phyloP scores from a whole-genome alignment of 2,888 invertebrate species.

The Linyphia triangularis region DNA sequence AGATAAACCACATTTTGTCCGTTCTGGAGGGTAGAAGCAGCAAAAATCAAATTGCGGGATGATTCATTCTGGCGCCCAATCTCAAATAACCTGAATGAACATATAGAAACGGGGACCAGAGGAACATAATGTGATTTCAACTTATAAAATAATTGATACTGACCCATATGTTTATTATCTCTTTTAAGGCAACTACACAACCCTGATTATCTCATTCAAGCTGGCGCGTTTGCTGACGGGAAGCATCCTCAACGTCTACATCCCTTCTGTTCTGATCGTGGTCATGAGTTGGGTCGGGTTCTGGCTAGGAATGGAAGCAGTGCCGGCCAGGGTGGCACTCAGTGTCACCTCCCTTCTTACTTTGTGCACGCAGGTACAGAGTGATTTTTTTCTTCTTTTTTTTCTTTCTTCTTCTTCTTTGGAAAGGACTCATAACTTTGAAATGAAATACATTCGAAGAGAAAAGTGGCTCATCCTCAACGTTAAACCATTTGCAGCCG shows the following conservation, averaged over 20 bases:
- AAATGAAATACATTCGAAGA: too few species aligned
- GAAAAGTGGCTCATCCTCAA: too few species aligned
- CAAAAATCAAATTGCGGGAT: too few species aligned
- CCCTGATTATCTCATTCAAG: conserved; percentile 40
- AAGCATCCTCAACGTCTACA: conserved; percentile 65
- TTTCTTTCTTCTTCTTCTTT: too few species aligned
- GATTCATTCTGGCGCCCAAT: neutral
- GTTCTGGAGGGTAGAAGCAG: neutral
- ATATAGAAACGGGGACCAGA: neutral
- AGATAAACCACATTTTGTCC: too few species aligned
- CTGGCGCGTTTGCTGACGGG: conserved; percentile 64
- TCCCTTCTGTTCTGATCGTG: conserved; percentile 67
- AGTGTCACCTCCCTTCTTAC: conserved; percentile 62
- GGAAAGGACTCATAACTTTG: too few species aligned
- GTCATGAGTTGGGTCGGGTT: conserved; percentile 68
- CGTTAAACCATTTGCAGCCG: too few species aligned
- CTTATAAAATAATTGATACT: neutral
- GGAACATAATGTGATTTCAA: neutral
- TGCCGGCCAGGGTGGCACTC: conserved; percentile 72
- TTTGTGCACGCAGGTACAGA: conserved; percentile 57
- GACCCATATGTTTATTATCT: neutral
- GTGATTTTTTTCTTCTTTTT: too few species aligned
- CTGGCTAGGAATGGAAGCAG: conserved; percentile 73
- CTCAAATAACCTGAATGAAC: neutral
- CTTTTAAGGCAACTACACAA: conserved; percentile 49